Percentiles rank a stretch among this genome's conserved stretches.
These are phyloP conservation scores for Tromatobia lineatoria DNA, from an alignment of 2,888 invertebrate species.

Conservation along the genomic window DNA sequence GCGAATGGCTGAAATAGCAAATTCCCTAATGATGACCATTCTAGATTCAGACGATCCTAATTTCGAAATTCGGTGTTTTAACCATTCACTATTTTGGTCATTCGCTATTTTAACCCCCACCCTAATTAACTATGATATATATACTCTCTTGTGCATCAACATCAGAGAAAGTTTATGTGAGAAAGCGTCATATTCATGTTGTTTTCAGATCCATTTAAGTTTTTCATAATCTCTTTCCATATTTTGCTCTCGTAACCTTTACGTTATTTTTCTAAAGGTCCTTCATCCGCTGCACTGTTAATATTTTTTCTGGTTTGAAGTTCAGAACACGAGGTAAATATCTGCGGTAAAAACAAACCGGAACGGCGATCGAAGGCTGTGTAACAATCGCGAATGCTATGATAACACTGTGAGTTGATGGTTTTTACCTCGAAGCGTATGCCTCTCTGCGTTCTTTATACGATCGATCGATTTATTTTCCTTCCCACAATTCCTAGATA, in stretches of 20 bases:
- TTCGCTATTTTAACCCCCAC: too few species aligned
- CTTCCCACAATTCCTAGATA: constrained; percentile 27
- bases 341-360: constrained; percentile 5
- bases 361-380: constrained; percentile 2
- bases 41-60: too few species aligned
- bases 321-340: constrained; percentile 9
- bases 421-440: background rate
- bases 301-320: constrained; percentile 3
- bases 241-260: background rate
- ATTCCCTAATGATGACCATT: too few species aligned
- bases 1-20: too few species aligned
- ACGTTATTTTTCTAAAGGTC: constrained; percentile 8
- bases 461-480: constrained; percentile 46
- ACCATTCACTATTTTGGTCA: too few species aligned
- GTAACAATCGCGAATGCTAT: constrained; percentile 26
- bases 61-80: too few species aligned
- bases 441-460: background rate
- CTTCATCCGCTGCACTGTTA: background rate
- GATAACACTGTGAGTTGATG: constrained; percentile 22
- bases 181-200: constrained; percentile 39
- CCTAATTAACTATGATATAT: background rate
- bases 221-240: too few species aligned
- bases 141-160: constrained; percentile 5
- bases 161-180: constrained; percentile 61
- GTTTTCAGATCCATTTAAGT: background rate